Evolutionary conservation across 2,888 invertebrate genomes (phyloP).

Genomic region (Vesta saturnalis): DNA sequence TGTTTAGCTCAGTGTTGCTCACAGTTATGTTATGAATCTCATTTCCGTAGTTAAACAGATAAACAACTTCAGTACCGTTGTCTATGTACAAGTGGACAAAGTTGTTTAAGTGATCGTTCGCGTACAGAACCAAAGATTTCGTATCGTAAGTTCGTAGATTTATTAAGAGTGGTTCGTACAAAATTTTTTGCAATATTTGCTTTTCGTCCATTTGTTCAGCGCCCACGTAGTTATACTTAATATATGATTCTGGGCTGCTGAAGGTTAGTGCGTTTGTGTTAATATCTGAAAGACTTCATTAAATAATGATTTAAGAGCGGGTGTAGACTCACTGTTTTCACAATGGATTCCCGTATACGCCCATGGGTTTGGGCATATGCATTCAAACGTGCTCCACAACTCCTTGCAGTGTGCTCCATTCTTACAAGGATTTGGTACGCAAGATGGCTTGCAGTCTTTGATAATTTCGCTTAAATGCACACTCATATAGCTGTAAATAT

Average conservation of each 20-base stretch:
- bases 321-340: constrained; percentile 81
- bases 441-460: constrained; percentile 92
- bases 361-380: constrained; percentile 92
- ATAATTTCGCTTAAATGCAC: constrained; percentile 92
- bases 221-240: constrained; percentile 81
- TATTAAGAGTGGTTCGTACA: constrained; percentile 83
- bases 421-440: constrained; percentile 92
- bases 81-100: constrained; percentile 90
- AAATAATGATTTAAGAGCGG: background rate
- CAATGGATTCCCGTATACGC: constrained; percentile 91
- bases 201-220: constrained; percentile 65
- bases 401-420: constrained; percentile 92
- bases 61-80: constrained; percentile 81
- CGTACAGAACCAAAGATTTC: constrained; percentile 85
- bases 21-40: constrained; percentile 84
- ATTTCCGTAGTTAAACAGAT: constrained; percentile 84
- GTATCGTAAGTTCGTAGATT: constrained; percentile 89
- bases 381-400: constrained; percentile 91
- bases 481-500: constrained; percentile 92
- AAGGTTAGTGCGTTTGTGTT: constrained; percentile 91
- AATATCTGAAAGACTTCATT: constrained; percentile 73
- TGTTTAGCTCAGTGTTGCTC: constrained; percentile 77
- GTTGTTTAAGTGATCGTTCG: constrained; percentile 93
- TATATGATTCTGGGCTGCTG: constrained; percentile 79
- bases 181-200: constrained; percentile 74